Evolutionary conservation across 2,888 invertebrate genomes (phyloP), one percentile per base, ranked within the genome.

Genomic region (Drosophila atripex): DNA sequence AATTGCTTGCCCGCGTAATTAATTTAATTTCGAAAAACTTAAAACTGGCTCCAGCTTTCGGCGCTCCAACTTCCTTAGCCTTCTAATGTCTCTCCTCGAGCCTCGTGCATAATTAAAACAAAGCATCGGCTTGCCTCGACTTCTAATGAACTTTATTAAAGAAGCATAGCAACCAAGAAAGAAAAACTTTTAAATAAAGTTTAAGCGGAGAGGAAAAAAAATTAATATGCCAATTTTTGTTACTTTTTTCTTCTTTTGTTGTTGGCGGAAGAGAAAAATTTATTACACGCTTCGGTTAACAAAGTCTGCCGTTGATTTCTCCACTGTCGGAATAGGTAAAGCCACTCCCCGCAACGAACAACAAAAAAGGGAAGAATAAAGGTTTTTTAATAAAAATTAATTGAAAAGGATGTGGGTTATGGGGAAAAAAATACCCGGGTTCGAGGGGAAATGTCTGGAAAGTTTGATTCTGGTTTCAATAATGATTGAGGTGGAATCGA

Each of bases 1-100:
- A 77, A 77, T 79, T 77, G 77, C 80, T 74, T 74, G 80, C 69
- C 64, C 77, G 64, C 77, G 77, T 77, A 77, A 77, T 77, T 77
- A 77, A 77, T 77, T 77, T 77, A 77, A 77, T 77, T 77, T 71
- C 54, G 54, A 38, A 73, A 65, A 77, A 79, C 80, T 77, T 77
- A 77, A 77, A 75, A 74, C 77, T 77, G 74, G 45, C 59, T 43
- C 47, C 64, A 53, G 53, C 61, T 58, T 11, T 57, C 47, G 63
- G 63, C 53, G 21, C 16, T 43, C 41, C 41, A 18, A 12, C 43
- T 43, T 35, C 35, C 35, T 35, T 35, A 14, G 35, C 51, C 60
- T 16, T 30, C 45, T 54, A 54, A 54, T 43, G 28, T 61, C 71
- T 38, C 14, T 41, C 39, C 39, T 55, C 38, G 57, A 78, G 68